A percentile compares a stretch with the other conserved stretches of the same genome.
Conservation (phyloP, 1,140 invertebrate species). For the Heliothis subflexa region DNA sequence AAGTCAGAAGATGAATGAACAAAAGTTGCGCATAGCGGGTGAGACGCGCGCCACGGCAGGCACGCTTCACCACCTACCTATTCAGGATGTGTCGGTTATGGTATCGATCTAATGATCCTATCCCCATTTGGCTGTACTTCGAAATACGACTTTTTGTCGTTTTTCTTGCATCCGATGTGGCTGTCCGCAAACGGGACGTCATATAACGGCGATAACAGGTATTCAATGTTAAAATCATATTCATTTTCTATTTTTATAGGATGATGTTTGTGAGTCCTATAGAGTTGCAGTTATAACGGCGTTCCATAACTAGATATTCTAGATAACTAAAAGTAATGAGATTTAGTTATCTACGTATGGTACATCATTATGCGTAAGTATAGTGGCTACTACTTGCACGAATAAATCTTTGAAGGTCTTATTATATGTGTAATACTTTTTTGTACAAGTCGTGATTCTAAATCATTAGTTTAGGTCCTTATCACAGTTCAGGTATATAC, state of each 20-base stretch:
- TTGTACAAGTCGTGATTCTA: too few species aligned
- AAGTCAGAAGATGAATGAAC: slow-evolving; percentile 76
- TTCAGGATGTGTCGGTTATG: slow-evolving; percentile 83
- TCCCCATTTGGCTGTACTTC: slow-evolving; percentile 74
- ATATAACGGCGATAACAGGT: slow-evolving; percentile 78
- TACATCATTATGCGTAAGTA: neutral
- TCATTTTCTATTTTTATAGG: slow-evolving; percentile 36
- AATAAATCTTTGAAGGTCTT: neutral
- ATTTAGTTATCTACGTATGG: neutral
- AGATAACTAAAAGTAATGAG: slow-evolving; percentile 1
- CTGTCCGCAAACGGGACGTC: slow-evolving; percentile 74
- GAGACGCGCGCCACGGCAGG: slow-evolving; percentile 61
- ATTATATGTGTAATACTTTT: too few species aligned
- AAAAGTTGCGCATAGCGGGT: slow-evolving; percentile 59
- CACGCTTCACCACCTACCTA: slow-evolving; percentile 81
- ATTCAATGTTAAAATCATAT: slow-evolving; percentile 65
- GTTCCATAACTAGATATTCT: neutral
- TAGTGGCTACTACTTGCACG: neutral
- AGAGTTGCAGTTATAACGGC: slow-evolving; percentile 1
- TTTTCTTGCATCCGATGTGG: slow-evolving; percentile 68
- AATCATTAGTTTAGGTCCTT: too few species aligned
- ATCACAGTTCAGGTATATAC: too few species aligned
- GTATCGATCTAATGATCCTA: slow-evolving; percentile 81
- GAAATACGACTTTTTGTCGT: slow-evolving; percentile 73
- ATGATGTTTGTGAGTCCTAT: slow-evolving; percentile 15